A percentile compares a stretch with the other conserved stretches of the same genome.
These are phyloP conservation scores for Sarcophaga bullata DNA, from an alignment of 1,140 invertebrate species.

Conservation along the genomic window DNA sequence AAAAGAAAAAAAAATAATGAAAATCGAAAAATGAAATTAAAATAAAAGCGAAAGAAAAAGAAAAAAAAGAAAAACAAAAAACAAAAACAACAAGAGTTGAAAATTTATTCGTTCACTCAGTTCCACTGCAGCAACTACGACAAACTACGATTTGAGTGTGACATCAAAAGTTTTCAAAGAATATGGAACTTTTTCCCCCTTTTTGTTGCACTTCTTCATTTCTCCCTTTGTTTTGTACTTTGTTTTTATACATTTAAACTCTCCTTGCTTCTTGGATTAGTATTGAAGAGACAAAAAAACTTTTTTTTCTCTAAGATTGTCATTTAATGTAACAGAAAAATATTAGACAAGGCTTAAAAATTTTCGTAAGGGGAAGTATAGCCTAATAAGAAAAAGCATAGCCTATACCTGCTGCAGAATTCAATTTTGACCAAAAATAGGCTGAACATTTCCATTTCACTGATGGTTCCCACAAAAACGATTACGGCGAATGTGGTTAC, in stretches of 20 bases:
- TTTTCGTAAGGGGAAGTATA: not conserved
- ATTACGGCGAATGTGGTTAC: too few relatives aligned
- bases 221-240: not conserved
- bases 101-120: constrained; percentile 18
- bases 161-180: constrained; percentile 16
- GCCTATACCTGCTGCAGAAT: too few relatives aligned
- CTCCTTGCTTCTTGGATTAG: not conserved
- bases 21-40: constrained; percentile 4
- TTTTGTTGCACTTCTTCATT: too few relatives aligned
- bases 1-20: not conserved
- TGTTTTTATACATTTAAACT: not conserved
- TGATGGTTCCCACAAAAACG: too few relatives aligned
- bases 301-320: not conserved
- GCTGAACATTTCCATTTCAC: too few relatives aligned
- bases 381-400: too few relatives aligned
- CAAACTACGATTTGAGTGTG: constrained; percentile 13
- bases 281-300: not conserved
- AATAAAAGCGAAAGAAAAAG: not conserved
- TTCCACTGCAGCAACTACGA: constrained; percentile 23
- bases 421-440: too few relatives aligned
- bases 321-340: constrained; percentile 9
- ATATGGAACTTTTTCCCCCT: not conserved
- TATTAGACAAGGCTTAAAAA: constrained; percentile 7
- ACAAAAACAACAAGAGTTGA: not conserved
- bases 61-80: not conserved